Evolutionary conservation across 2,113 vertebrate species (phyloP), one percentile per base, ranked within the genome.

Genomic region (Ammodytes marinus): DNA sequence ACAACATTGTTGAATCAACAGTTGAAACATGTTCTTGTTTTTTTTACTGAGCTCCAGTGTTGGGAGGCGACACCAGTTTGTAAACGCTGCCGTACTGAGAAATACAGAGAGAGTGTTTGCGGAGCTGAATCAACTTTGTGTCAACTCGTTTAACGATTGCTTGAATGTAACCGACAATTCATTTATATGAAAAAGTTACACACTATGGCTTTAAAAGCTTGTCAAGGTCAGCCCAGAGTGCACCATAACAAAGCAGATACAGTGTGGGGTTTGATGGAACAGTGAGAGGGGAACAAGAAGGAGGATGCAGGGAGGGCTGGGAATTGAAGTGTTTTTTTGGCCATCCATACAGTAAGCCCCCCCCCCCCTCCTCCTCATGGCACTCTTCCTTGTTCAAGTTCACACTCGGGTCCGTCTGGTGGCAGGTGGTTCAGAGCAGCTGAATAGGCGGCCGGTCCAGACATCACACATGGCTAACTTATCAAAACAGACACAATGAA

Each of bases 381-480:
- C 27, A 27, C 27, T 15, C 57, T 69, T 85, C 75, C 86, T 88
- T 91, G 89, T 86, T 91, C 67, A 73, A 79, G 85, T 86, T 89
- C 79, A 87, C 58, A 66, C 78, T 74, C 3, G 39, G 85, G 85
- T 87, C 72, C 9, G 60, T 86, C 17, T 84, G 89, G 80, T 81
- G 79, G 89, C 86, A 91, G 89, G 85, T 92, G 92, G 86, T 82
- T 78, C 55, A 78, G 81, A 79, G 74, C 81, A 85, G 88, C 79
- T 93, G 93, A 93, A 92, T 77, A 80, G 88, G 85, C 88, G 4
- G 37, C 27, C n/a, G 37, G 83, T 79, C 90, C 83, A 82, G 13
- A 52, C 86, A 84, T 83, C 89, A 95, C 93, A 95, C 88, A 94
- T 93, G 91, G 92, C 85, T 85, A 86, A 89, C 85, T 91, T 86